Evolutionary conservation across 2,888 invertebrate genomes (phyloP), one percentile per base, ranked within the genome.

Genomic region (Perithous albicinctus): DNA sequence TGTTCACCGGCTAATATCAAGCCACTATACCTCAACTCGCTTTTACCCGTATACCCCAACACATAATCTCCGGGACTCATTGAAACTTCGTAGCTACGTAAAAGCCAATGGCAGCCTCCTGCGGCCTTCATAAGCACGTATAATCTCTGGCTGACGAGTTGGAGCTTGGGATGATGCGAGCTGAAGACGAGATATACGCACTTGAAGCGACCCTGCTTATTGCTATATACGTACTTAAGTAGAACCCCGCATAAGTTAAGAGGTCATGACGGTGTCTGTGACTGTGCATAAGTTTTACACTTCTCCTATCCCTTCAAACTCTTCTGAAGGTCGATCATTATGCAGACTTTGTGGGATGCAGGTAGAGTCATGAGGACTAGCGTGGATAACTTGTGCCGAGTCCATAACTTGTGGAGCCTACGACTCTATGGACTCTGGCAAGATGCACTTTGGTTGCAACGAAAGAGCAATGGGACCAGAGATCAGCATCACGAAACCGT

Each of bases 1-100:
- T 78, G 82, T 84, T 83, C 82, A 7, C 74, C 84, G 85, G 86
- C 87, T 89, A 89, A 88, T 88, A 90, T 87, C 87, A 85, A 83
- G 86, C 85, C 80, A 84, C 41, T 38, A 38, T 41, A 83, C 15
- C 67, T 69, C 76, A 75, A 54, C 56, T 61, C 46, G 67, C 76
- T 64, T 70, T 61, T 75, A 54, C 54, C 84, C 81, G 78, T 78
- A 86, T 87, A 88, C 88, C 88, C 85, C 86, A 85, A 84, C 69
- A 26, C 85, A 86, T 89, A 90, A 90, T 90, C 89, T 89, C 89
- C 75, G 69, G 26, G 89, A 89, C 89, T 90, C 90, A 87, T 90
- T 90, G 89, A 90, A 90, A 90, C 87, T 90, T 89, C 80, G 69
- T 41, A 69, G 85, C 87, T 86, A 85, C 82, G 86, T 83, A 87